A percentile compares a stretch with the other conserved stretches of the same genome.
These are phyloP conservation scores for Ectemnius continuus DNA, from an alignment of 2,888 invertebrate genomes.

Conservation along the genomic window DNA sequence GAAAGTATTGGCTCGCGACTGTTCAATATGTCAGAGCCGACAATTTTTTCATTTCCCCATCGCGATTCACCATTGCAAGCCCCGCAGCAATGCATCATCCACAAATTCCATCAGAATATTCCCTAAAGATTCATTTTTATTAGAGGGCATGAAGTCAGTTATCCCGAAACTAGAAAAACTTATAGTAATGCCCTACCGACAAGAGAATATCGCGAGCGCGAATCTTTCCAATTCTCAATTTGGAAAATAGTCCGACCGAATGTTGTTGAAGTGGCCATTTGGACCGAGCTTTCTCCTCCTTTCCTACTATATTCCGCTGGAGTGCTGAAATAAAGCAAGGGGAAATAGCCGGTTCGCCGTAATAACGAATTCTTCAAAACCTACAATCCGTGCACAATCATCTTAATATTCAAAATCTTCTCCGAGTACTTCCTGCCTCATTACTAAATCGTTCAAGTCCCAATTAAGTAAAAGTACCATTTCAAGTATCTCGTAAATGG, in stretches of 20 bases:
- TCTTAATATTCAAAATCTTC: too few relatives aligned
- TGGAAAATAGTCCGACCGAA: slow-evolving; percentile 15
- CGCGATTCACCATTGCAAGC: too few relatives aligned
- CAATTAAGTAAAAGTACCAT: too few relatives aligned
- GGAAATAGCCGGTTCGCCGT: slow-evolving; percentile 12
- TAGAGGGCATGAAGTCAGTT: too few relatives aligned
- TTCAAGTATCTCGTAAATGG: background rate
- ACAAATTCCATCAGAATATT: too few relatives aligned
- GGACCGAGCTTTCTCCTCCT: background rate
- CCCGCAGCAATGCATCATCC: too few relatives aligned
- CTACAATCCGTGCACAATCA: slow-evolving; percentile 25
- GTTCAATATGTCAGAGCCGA: slow-evolving; percentile 16
- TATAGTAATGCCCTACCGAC: background rate
- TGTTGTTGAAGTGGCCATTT: slow-evolving; percentile 13
- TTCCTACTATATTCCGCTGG: slow-evolving; percentile 8
- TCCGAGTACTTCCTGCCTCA: too few relatives aligned
- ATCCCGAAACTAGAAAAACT: background rate
- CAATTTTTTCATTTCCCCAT: slow-evolving; percentile 17
- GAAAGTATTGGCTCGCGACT: slow-evolving; percentile 25
- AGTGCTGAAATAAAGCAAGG: slow-evolving; percentile 18
- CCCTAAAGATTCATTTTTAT: too few relatives aligned
- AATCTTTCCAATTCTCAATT: slow-evolving; percentile 3
- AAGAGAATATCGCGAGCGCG: background rate
- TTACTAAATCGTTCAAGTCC: too few relatives aligned
- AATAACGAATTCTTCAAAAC: slow-evolving; percentile 44